A percentile compares a stretch with the other conserved stretches of the same genome.
phyloP scores from a whole-genome alignment of 2,797 vertebrate genomes.

The Chiroxiphia lanceolata region DNA sequence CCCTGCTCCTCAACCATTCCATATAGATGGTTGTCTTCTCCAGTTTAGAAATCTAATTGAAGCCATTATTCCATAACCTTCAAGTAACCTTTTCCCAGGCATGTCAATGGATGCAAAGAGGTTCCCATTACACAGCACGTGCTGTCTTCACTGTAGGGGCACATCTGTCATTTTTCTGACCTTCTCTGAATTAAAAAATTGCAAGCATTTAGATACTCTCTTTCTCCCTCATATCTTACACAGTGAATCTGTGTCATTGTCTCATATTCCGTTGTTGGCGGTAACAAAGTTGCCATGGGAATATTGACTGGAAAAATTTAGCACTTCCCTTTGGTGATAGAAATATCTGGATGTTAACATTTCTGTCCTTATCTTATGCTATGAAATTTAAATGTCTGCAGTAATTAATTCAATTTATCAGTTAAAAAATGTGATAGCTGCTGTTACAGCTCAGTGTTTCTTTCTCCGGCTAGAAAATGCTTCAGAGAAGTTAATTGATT shows the following conservation, averaged over 20 bases:
- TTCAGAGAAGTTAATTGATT: background rate
- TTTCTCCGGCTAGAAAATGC: background rate
- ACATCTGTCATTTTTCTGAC: background rate
- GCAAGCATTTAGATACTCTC: background rate
- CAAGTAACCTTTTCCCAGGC: background rate
- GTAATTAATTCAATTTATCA: background rate
- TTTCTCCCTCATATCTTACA: background rate
- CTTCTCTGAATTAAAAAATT: background rate
- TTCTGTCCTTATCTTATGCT: background rate
- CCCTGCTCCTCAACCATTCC: background rate
- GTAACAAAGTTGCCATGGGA: slow-evolving; percentile 23
- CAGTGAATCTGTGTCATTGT: background rate
- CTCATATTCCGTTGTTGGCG: background rate
- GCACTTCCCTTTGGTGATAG: background rate
- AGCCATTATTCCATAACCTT: background rate
- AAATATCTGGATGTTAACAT: background rate
- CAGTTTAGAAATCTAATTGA: background rate
- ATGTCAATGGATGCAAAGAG: background rate
- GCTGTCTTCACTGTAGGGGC: background rate
- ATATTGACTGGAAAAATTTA: slow-evolving; percentile 12
- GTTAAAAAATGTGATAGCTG: background rate
- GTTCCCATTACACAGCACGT: background rate
- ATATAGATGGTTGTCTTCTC: background rate
- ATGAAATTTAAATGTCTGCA: background rate
- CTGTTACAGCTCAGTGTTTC: background rate